These are phyloP conservation scores for Trematocara macrostoma DNA, from an alignment of 2,113 vertebrate species.

Conservation along the genomic window DNA sequence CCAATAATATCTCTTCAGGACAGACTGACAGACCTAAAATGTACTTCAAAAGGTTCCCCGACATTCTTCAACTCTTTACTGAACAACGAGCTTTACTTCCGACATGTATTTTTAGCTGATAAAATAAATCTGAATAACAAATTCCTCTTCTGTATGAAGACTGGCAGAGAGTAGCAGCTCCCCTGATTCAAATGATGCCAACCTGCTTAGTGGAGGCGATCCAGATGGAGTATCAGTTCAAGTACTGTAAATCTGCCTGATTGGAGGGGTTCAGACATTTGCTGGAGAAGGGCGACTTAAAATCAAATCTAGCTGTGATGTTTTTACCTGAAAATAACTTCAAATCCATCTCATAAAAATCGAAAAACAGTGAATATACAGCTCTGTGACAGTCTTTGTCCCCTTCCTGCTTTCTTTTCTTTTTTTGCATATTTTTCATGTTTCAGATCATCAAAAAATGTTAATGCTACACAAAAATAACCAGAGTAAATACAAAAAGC, in stretches of 20 bases:
- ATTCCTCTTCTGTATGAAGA: conserved; percentile 9
- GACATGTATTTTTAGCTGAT: conserved; percentile 18
- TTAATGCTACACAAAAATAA: neutral
- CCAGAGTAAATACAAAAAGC: neutral
- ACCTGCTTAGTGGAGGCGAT: conserved; percentile 60
- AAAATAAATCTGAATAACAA: conserved; percentile 44
- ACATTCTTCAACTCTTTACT: neutral
- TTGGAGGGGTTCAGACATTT: conserved; percentile 29
- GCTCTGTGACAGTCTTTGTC: neutral
- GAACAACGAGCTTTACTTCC: conserved; percentile 6
- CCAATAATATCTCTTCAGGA: conserved; percentile 62
- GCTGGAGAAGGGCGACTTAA: neutral
- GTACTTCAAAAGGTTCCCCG: conserved; percentile 27
- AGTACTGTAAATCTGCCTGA: conserved; percentile 56
- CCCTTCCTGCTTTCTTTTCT: neutral
- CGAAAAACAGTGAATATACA: neutral
- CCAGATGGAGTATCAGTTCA: conserved; percentile 57
- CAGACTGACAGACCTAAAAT: conserved; percentile 36
- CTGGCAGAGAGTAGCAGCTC: conserved; percentile 36
- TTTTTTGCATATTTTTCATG: neutral
- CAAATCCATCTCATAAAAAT: neutral
- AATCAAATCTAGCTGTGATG: conserved; percentile 25
- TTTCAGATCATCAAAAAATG: neutral
- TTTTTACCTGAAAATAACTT: conserved; percentile 24
- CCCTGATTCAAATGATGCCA: conserved; percentile 57